These are phyloP conservation scores for Priocnemis perturbator DNA, from an alignment of 2,888 invertebrate species.

Conservation along the genomic window DNA sequence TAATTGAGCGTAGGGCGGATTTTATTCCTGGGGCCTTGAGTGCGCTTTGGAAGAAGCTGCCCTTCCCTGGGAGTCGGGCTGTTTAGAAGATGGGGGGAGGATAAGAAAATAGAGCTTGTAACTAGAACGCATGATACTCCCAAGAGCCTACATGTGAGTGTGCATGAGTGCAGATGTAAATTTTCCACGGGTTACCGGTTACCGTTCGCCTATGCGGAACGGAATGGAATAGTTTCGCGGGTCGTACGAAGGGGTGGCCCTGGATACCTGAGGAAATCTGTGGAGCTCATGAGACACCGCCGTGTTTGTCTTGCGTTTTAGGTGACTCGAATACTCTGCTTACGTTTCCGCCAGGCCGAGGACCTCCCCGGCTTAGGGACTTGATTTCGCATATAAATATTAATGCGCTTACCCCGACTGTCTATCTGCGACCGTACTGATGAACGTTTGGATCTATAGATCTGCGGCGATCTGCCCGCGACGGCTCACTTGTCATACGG, in stretches of 20 bases:
- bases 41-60: slow-evolving; percentile 34
- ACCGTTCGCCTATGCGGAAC: slow-evolving; percentile 24
- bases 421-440: slow-evolving; percentile 9
- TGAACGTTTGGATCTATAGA: slow-evolving; percentile 1
- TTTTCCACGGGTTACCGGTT: slow-evolving; percentile 41
- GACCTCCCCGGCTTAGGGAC: slow-evolving; percentile 53
- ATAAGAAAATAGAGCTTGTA: slow-evolving; percentile 20
- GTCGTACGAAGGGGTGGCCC: slow-evolving; percentile 23
- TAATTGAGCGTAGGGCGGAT: slow-evolving; percentile 48
- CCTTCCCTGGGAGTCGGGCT: not conserved
- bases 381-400: slow-evolving; percentile 65
- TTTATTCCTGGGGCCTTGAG: slow-evolving; percentile 13
- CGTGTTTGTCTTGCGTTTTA: slow-evolving; percentile 61
- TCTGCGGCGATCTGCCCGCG: not conserved
- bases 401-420: slow-evolving; percentile 50
- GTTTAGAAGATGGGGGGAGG: slow-evolving; percentile 1
- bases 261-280: slow-evolving; percentile 47
- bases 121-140: slow-evolving; percentile 35
- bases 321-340: slow-evolving; percentile 51
- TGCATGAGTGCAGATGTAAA: slow-evolving; percentile 51
- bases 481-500: too few relatives aligned
- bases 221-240: slow-evolving; percentile 40
- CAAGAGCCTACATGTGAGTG: not conserved
- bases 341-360: slow-evolving; percentile 42
- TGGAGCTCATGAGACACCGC: slow-evolving; percentile 44